phyloP scores from a whole-genome alignment of 2,888 invertebrate species.

The Oscheius sp. region DNA sequence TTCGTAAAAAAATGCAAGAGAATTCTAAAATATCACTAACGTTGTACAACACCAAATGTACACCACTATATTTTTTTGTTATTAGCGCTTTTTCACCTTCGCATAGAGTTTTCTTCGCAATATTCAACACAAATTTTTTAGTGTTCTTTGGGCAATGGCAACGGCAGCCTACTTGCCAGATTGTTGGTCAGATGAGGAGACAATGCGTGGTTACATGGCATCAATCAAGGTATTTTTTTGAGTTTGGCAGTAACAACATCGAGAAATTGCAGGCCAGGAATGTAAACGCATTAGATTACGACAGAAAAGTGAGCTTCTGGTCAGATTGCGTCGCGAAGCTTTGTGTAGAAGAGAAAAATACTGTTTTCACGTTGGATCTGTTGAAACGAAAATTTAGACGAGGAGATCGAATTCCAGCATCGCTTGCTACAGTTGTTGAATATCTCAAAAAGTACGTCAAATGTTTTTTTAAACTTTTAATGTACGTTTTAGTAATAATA shows the following conservation, averaged over 20 bases:
- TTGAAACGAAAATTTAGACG: slow-evolving; percentile 63
- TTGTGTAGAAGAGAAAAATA: slow-evolving; percentile 58
- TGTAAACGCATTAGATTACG: slow-evolving; percentile 67
- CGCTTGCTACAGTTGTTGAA: slow-evolving; percentile 60
- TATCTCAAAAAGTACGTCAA: slow-evolving; percentile 57
- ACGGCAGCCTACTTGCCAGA: slow-evolving; percentile 40
- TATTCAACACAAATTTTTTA: no score
- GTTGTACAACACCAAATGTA: no score
- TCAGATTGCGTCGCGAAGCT: slow-evolving; percentile 51
- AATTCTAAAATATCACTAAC: no score
- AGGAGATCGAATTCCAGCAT: slow-evolving; percentile 63
- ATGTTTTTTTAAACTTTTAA: background rate
- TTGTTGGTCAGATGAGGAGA: slow-evolving; percentile 50
- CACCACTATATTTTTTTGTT: no score
- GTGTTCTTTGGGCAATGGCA: no score
- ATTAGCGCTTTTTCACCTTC: no score
- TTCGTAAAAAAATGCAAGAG: no score
- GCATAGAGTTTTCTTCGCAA: no score
- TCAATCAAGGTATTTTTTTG: slow-evolving; percentile 49
- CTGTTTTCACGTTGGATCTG: slow-evolving; percentile 51
- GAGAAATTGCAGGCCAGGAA: slow-evolving; percentile 49
- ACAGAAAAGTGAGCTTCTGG: slow-evolving; percentile 67
- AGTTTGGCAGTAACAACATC: background rate
- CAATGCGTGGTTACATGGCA: slow-evolving; percentile 65
- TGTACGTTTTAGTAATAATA: slow-evolving; percentile 40